Evolutionary conservation across 2,888 invertebrate species (phyloP), one percentile per base, ranked within the genome.

Genomic region (Agriopis aurantiaria): DNA sequence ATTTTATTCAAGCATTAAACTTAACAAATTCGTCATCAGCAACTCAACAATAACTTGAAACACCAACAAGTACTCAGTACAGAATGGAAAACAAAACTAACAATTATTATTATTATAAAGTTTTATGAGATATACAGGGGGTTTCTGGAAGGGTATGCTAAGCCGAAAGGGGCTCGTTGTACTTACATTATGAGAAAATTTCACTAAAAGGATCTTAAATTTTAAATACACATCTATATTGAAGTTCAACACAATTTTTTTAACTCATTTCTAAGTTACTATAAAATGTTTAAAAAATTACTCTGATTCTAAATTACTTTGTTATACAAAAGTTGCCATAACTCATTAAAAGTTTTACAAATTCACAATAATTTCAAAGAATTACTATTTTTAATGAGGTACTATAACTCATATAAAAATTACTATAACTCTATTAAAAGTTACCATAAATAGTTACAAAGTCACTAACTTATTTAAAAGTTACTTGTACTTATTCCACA

Each of bases 11-110:
- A 40, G 43, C 43, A 52, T 12, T 43, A 61, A 67, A 67, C 66
- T 61, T 56, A 67, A 67, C 66, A 17, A 59, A 51, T n/a, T 51
- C 43, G 5, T 51, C 33, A 9, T n/a, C 12, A 1, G 66, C 60
- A 55, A 66, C n/a, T 17, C 12, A 60, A 55, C 64, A 56, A 56
- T 56, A 4, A 58, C 23, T 17, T 43, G 17, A 58, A 33, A 46
- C 33, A 46, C 23, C 46, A 23, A 8, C 23, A 33, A 11, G 5
- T 9, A 58, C 46, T 23, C 0, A 3, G 45, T 11, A 17, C 14
- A 0, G 8, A n/a, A n/a, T 17, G 10, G 12, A 51, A 8, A 51
- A 51, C 8, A 23, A 49, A 49, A 14, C n/a, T 49, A 49, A n/a
- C 5, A 11, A 5, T 23, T 23, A 23, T 23, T 23, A 6, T 6